Conservation (phyloP, 2,797 vertebrate genomes). For the Sebastiscus albofasciatus region DNA sequence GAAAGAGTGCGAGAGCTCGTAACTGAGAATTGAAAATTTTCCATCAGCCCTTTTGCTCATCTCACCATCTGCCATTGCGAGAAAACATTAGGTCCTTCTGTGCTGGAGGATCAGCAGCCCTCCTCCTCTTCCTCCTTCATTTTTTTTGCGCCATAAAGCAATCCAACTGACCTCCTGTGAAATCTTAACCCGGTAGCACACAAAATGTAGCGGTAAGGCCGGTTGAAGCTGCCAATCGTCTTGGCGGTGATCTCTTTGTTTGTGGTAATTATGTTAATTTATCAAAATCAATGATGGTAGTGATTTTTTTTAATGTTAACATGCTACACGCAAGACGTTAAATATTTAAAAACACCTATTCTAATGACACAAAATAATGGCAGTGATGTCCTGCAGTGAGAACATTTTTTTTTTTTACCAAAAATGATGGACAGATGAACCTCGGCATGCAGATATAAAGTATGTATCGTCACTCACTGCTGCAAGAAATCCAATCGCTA, state of each 20-base stretch:
- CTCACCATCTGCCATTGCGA: constrained; percentile 63
- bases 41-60: constrained; percentile 43
- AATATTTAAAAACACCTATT: constrained; percentile 7
- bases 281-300: neutral
- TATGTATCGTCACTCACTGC: neutral
- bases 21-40: constrained; percentile 33
- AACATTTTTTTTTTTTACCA: neutral
- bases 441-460: neutral
- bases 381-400: neutral
- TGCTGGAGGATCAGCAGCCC: constrained; percentile 36
- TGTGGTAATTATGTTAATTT: constrained; percentile 23
- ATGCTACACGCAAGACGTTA: neutral
- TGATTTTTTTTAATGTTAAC: constrained; percentile 1
- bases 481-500: neutral
- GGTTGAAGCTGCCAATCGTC: constrained; percentile 28
- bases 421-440: neutral
- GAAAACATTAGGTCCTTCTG: constrained; percentile 53
- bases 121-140: constrained; percentile 12
- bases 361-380: neutral
- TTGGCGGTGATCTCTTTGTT: constrained; percentile 36
- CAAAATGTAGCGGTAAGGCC: constrained; percentile 3
- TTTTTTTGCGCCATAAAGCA: constrained; percentile 27
- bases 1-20: constrained; percentile 23
- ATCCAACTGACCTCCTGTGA: constrained; percentile 33
- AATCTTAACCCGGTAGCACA: constrained; percentile 16